phyloP scores from a whole-genome alignment of 2,113 vertebrate species.

The Geothlypis trichas region DNA sequence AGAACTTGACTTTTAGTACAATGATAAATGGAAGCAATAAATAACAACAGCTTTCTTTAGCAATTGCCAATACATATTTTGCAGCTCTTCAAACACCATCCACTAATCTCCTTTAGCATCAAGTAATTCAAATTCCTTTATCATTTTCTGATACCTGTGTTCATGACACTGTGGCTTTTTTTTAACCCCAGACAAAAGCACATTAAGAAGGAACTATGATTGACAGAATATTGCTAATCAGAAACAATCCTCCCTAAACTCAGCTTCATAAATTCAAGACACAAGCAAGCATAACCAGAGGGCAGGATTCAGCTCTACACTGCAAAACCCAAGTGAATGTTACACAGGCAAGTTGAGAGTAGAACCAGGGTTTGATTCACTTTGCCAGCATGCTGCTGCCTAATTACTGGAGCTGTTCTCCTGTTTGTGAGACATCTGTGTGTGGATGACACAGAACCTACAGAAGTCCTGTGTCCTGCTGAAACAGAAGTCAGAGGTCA shows the following conservation, averaged over 20 bases:
- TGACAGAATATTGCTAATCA: not conserved
- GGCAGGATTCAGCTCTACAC: not conserved
- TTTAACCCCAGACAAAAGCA: not conserved
- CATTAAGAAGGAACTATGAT: not conserved
- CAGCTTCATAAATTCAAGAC: not conserved
- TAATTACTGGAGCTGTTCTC: not conserved
- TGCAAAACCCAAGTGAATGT: not conserved
- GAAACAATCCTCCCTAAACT: not conserved
- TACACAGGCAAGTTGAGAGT: not conserved
- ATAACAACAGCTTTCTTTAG: constrained; percentile 4
- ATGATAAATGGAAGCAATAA: constrained; percentile 37
- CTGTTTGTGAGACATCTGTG: not conserved
- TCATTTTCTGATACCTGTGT: not conserved
- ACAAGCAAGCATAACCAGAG: not conserved
- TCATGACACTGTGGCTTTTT: not conserved
- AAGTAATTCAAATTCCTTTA: not conserved
- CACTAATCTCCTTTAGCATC: constrained; percentile 15
- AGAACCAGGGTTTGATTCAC: not conserved
- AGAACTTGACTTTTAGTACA: constrained; percentile 6
- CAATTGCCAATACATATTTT: not conserved
- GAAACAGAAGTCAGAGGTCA: not conserved
- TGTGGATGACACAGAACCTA: not conserved
- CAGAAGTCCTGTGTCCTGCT: not conserved
- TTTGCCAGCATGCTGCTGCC: not conserved
- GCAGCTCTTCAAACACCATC: not conserved